Evolutionary conservation across 2,113 vertebrate genomes (phyloP).

Genomic region (Lanius collurio): DNA sequence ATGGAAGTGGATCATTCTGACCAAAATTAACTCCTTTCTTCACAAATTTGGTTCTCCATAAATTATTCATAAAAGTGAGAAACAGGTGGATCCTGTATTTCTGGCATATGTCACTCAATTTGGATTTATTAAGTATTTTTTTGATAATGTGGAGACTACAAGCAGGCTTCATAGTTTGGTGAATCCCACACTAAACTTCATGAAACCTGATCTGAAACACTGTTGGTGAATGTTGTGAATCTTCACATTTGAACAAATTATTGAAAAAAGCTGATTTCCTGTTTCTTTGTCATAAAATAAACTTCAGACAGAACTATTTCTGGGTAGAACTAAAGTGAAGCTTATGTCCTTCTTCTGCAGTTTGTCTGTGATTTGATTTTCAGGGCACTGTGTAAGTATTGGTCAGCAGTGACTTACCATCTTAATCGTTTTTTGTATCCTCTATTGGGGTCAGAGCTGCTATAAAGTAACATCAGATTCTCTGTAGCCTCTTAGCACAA

Average conservation of each 20-base stretch:
- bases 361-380: slow-evolving; percentile 39
- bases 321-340: neutral
- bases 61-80: neutral
- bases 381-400: slow-evolving; percentile 6
- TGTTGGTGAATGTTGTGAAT: accelerated
- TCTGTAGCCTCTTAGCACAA: neutral
- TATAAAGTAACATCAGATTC: neutral
- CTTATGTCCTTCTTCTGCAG: neutral
- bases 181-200: neutral
- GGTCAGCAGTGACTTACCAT: neutral
- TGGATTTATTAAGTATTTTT: neutral
- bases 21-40: neutral
- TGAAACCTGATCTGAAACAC: neutral
- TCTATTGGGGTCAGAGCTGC: neutral
- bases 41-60: neutral
- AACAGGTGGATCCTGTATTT: neutral
- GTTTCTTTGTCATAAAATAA: neutral
- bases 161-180: neutral
- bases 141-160: neutral
- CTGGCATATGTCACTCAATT: neutral
- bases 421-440: neutral
- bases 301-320: neutral
- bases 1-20: neutral
- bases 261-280: neutral
- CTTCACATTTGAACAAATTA: neutral